These are phyloP conservation scores for Nothoprocta perdicaria DNA, from an alignment of 2,113 vertebrate genomes.

Conservation along the genomic window DNA sequence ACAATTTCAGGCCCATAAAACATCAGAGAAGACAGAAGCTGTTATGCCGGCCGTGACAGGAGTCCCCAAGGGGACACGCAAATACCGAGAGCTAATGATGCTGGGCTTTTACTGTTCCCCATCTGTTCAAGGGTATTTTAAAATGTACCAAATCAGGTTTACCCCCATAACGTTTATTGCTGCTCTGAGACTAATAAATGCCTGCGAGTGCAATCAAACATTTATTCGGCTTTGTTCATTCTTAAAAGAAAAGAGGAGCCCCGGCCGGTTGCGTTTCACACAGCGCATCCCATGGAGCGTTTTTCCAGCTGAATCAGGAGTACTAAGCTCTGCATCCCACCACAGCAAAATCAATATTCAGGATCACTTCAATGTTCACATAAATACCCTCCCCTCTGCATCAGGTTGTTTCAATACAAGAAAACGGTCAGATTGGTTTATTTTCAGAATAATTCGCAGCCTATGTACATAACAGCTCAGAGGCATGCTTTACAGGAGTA, in stretches of 20 bases:
- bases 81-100: not conserved
- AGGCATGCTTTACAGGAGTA: not conserved
- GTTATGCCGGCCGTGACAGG: not conserved
- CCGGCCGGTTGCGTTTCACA: fast-evolving
- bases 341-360: not conserved
- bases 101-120: slow-evolving; percentile 25
- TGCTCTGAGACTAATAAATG: not conserved
- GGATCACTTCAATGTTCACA: fast-evolving
- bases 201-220: not conserved
- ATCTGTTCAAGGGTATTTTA: not conserved
- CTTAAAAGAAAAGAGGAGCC: not conserved
- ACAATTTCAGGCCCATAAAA: slow-evolving; percentile 36
- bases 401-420: not conserved
- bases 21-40: slow-evolving; percentile 28
- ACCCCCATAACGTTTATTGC: slow-evolving; percentile 2
- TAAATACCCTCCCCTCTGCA: not conserved
- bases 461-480: not conserved
- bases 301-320: not conserved
- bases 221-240: slow-evolving; percentile 14
- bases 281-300: not conserved
- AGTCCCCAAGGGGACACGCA: not conserved
- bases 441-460: not conserved
- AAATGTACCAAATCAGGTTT: not conserved
- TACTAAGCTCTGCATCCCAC: no score
- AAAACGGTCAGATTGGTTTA: not conserved